Evolutionary conservation across 2,113 vertebrate genomes (phyloP).

Genomic region (Scartelaos histophorus): DNA sequence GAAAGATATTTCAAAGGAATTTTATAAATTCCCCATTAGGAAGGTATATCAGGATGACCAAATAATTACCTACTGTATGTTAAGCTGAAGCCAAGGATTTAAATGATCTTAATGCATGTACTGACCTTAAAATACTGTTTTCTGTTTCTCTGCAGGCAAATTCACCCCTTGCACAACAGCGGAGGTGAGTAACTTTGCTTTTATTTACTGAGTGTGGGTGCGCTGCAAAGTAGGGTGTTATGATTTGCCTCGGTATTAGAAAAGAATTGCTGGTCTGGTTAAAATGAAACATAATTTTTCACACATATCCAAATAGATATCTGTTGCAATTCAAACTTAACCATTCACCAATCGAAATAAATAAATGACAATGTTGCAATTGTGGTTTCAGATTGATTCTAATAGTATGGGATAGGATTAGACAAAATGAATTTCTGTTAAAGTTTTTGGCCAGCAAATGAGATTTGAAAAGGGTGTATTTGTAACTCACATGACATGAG

Average conservation of each 20-base stretch:
- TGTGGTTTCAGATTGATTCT: background rate
- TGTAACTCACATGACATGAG: slow-evolving; percentile 22
- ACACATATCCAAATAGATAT: background rate
- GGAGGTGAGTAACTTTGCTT: slow-evolving; percentile 81
- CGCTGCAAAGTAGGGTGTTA: background rate
- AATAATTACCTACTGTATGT: no score
- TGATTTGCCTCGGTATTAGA: background rate
- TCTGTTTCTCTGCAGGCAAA: slow-evolving; percentile 80
- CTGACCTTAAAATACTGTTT: background rate
- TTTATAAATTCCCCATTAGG: no score
- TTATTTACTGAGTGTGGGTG: background rate
- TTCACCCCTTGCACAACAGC: slow-evolving; percentile 80
- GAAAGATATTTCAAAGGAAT: no score
- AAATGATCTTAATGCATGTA: background rate
- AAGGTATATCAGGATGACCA: no score
- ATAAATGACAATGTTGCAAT: background rate
- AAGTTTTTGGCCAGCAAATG: background rate
- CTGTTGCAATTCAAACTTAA: background rate
- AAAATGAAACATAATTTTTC: background rate
- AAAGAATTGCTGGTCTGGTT: background rate
- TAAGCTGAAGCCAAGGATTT: no score
- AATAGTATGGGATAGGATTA: background rate
- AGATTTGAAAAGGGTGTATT: slow-evolving; percentile 3
- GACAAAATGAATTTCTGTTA: background rate
- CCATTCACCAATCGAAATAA: background rate